These are phyloP conservation scores for Xanthia togata DNA, from an alignment of 2,888 invertebrate species.

Conservation along the genomic window DNA sequence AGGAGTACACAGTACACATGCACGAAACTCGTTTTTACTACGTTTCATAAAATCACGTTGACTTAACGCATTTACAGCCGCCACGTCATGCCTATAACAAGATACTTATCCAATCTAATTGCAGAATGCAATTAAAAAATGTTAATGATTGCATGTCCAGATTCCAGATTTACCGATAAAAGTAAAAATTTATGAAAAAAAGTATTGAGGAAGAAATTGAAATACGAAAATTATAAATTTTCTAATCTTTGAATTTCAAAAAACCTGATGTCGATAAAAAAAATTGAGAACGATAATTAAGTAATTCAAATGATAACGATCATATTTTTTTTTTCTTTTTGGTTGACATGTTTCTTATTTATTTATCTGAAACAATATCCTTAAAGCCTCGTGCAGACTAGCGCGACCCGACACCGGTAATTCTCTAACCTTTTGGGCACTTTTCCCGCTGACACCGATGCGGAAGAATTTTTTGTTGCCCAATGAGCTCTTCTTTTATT, in stretches of 20 bases:
- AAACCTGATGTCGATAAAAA: not conserved
- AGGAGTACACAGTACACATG: no score
- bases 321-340: not conserved
- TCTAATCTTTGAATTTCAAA: constrained; percentile 15
- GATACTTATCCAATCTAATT: not conserved
- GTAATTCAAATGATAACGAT: constrained; percentile 37
- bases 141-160: constrained; percentile 5
- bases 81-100: not conserved
- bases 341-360: not conserved
- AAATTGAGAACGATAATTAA: constrained; percentile 3
- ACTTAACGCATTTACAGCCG: not conserved
- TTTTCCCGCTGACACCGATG: no score
- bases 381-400: not conserved
- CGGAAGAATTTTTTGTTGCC: no score
- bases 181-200: not conserved
- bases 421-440: no score
- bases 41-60: not conserved
- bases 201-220: not conserved
- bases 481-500: no score
- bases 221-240: constrained; percentile 5
- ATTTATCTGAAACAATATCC: constrained; percentile 6
- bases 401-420: no score
- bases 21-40: not conserved
- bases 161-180: constrained; percentile 18
- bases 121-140: constrained; percentile 8